Percentiles rank a stretch among this genome's conserved stretches.
These are phyloP conservation scores for Lota lota DNA, from an alignment of 2,113 vertebrate genomes.

Conservation along the genomic window DNA sequence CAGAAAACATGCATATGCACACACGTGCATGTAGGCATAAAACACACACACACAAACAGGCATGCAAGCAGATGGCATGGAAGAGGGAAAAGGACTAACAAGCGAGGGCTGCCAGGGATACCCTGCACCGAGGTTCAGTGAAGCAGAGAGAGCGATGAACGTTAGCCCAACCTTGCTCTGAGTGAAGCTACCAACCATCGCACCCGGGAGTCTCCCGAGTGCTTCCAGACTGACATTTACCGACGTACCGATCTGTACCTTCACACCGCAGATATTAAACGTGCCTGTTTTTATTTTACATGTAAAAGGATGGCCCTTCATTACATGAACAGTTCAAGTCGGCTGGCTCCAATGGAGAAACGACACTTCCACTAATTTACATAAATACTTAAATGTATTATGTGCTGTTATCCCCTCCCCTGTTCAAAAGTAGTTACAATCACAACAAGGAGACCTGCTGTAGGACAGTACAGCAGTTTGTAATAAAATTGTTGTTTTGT, in stretches of 20 bases:
- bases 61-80: conserved; percentile 57
- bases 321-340: conserved; percentile 51
- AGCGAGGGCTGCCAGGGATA: conserved; percentile 61
- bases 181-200: conserved; percentile 28
- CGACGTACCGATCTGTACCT: neutral
- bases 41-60: conserved; percentile 15
- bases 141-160: conserved; percentile 33
- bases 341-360: conserved; percentile 43
- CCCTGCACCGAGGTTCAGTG: conserved; percentile 61
- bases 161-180: conserved; percentile 27
- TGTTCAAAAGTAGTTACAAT: conserved; percentile 48
- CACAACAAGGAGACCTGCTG: conserved; percentile 41
- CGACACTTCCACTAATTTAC: conserved; percentile 51
- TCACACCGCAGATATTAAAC: no score
- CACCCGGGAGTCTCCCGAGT: conserved; percentile 42
- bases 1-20: conserved; percentile 48
- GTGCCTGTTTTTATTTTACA: no score
- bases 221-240: conserved; percentile 26
- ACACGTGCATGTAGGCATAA: neutral
- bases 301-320: conserved; percentile 45
- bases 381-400: conserved; percentile 50
- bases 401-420: conserved; percentile 4
- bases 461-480: conserved; percentile 20
- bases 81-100: conserved; percentile 60
- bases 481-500: no score